Evolutionary conservation across 1,140 invertebrate genomes (phyloP), one percentile per base, ranked within the genome.

Genomic region (Akabosia matsudoensis): DNA sequence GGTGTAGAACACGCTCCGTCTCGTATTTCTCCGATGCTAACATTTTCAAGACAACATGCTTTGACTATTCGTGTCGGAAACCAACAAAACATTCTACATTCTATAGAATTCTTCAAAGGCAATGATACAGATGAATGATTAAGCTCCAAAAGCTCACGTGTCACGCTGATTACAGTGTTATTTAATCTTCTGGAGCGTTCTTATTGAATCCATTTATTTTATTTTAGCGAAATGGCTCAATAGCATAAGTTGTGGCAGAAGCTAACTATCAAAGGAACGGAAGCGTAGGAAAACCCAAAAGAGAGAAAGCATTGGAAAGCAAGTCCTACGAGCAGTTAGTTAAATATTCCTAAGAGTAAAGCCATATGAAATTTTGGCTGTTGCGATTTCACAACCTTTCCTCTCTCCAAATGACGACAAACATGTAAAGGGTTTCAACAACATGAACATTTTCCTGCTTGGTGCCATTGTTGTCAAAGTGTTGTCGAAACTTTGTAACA

Each of bases 81-180:
- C n/a, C n/a, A n/a, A n/a, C 45, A 51, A 51, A 51, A 51, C n/a
- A 51, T 51, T 51, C 45, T 51, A n/a, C n/a, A 13, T 13, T 51
- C 10, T 51, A n/a, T 51, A 51, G 10, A 51, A 51, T 61, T 61
- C 14, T 24, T 16, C 24, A 61, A 7, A 61, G 13, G 7, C 24
- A 61, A 7, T 16, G 7, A n/a, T 22, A n/a, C 14, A 24, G 54
- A n/a, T n/a, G 54, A 10, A 22, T 61, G 54, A 61, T 61, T 61
- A 16, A 16, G 24, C n/a, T 61, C 54, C 13, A 13, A 61, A 61
- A 61, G 54, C 24, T 61, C 54, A 61, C 54, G 54, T 61, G 54
- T 22, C 54, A 61, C n/a, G 54, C 24, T 61, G 54, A 61, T 61
- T 61, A 61, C 54, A 13, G 7, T 61, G 54, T 61, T 61, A 61